A percentile compares a stretch with the other conserved stretches of the same genome.
Conservation (phyloP, 2,888 invertebrate genomes). For the Aphidius colemani region DNA sequence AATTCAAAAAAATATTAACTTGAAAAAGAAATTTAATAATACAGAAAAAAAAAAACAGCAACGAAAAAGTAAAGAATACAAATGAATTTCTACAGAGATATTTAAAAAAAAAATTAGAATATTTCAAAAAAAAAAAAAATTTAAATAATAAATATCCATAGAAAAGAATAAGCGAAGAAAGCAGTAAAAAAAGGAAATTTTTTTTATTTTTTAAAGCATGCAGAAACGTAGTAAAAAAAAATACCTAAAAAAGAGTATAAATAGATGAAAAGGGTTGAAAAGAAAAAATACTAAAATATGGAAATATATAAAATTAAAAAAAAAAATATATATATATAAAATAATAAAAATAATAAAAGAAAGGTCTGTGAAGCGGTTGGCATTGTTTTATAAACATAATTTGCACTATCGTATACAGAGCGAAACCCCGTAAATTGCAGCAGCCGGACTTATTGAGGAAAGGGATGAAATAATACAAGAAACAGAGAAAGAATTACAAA, state of each 20-base stretch:
- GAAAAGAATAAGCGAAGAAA: slow-evolving; percentile 5
- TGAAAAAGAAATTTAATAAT: background rate
- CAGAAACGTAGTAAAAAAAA: slow-evolving; percentile 7
- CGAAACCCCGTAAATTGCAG: slow-evolving; percentile 44
- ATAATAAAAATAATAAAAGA: slow-evolving; percentile 11
- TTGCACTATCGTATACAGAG: slow-evolving; percentile 44
- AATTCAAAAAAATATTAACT: background rate
- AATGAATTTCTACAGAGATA: background rate
- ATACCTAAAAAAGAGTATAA: slow-evolving; percentile 2
- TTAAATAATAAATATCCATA: background rate
- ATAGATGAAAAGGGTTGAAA: slow-evolving; percentile 21
- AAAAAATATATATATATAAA: slow-evolving; percentile 6
- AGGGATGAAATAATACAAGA: slow-evolving; percentile 5
- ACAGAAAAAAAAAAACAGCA: background rate
- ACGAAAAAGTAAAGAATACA: background rate
- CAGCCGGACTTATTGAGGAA: slow-evolving; percentile 24
- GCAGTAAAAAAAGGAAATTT: background rate
- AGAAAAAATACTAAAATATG: slow-evolving; percentile 11
- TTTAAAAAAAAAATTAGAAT: background rate
- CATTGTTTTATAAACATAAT: slow-evolving; percentile 53
- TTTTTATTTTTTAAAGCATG: background rate
- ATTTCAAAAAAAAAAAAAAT: background rate
- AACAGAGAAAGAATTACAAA: slow-evolving; percentile 2
- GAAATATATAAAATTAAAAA: slow-evolving; percentile 15
- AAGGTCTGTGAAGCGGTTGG: slow-evolving; percentile 27